phyloP scores from a whole-genome alignment of 2,113 vertebrate genomes.

The Crotophaga sulcirostris region DNA sequence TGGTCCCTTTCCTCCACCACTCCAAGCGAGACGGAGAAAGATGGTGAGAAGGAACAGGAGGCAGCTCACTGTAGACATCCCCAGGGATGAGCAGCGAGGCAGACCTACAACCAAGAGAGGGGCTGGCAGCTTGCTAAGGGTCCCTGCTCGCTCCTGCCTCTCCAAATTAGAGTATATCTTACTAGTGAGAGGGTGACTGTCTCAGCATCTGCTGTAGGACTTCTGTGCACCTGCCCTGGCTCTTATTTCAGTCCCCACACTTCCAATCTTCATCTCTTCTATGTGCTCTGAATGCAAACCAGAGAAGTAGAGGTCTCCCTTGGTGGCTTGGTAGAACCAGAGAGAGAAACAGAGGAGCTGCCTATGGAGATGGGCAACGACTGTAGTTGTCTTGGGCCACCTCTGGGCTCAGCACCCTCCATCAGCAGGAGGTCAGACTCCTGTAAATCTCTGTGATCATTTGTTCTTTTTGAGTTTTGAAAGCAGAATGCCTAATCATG shows the following conservation, averaged over 20 bases:
- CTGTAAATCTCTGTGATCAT: slow-evolving; percentile 28
- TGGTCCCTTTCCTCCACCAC: not conserved
- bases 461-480: slow-evolving; percentile 40
- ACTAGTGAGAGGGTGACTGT: no score
- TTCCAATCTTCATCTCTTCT: not conserved
- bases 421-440: not conserved
- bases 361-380: rapidly evolving
- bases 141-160: not conserved
- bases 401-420: slow-evolving; percentile 13
- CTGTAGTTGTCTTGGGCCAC: not conserved
- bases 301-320: not conserved
- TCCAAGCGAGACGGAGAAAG: not conserved
- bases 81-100: not conserved
- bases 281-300: not conserved
- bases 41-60: not conserved
- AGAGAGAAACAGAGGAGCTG: not conserved
- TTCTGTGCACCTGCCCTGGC: not conserved
- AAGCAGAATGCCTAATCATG: slow-evolving; percentile 60
- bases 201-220: not conserved
- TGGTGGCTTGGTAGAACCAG: not conserved
- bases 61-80: rapidly evolving
- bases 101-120: not conserved
- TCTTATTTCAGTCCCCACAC: not conserved
- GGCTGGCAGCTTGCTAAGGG: not conserved
- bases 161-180: not conserved